Percentiles rank a stretch among this genome's conserved stretches.
phyloP scores from a whole-genome alignment of 1,140 invertebrate genomes.

The Telenomus remus region DNA sequence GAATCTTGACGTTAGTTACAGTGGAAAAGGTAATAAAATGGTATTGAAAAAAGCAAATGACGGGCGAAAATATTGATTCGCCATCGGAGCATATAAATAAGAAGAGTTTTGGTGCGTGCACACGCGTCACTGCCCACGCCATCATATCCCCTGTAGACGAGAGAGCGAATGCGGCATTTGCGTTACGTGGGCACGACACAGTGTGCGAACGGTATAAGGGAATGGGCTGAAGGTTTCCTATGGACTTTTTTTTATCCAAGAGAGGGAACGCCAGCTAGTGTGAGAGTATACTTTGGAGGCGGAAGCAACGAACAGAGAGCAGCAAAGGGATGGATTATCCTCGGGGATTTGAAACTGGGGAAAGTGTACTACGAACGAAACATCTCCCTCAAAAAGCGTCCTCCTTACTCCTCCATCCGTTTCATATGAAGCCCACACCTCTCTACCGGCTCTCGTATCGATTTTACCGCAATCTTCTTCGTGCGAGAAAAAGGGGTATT shows the following conservation, averaged over 20 bases:
- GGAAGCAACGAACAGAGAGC: slow-evolving; percentile 56
- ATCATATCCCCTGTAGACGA: slow-evolving; percentile 66
- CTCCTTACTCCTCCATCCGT: slow-evolving; percentile 57
- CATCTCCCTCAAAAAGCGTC: slow-evolving; percentile 73
- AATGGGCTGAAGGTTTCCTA: slow-evolving; percentile 57
- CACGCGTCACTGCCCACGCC: slow-evolving; percentile 73
- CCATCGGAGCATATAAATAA: slow-evolving; percentile 73
- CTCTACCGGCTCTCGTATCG: slow-evolving; percentile 64
- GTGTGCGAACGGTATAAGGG: slow-evolving; percentile 52
- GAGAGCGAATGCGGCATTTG: slow-evolving; percentile 67
- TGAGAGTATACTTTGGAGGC: slow-evolving; percentile 51
- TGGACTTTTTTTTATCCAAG: slow-evolving; percentile 46
- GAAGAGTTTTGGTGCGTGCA: slow-evolving; percentile 75
- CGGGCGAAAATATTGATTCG: slow-evolving; percentile 72
- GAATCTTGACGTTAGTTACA: neutral
- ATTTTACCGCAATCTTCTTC: slow-evolving; percentile 66
- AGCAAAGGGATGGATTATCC: slow-evolving; percentile 59
- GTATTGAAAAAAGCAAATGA: slow-evolving; percentile 54
- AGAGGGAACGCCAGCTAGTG: slow-evolving; percentile 51
- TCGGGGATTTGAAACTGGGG: slow-evolving; percentile 58
- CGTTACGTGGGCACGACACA: slow-evolving; percentile 62
- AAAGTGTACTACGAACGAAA: slow-evolving; percentile 67
- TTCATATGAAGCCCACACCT: slow-evolving; percentile 54
- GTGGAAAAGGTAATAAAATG: slow-evolving; percentile 20
- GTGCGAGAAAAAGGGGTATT: slow-evolving; percentile 57